These are phyloP conservation scores for Cirrhinus molitorella DNA, from an alignment of 2,797 vertebrate species.

Conservation along the genomic window DNA sequence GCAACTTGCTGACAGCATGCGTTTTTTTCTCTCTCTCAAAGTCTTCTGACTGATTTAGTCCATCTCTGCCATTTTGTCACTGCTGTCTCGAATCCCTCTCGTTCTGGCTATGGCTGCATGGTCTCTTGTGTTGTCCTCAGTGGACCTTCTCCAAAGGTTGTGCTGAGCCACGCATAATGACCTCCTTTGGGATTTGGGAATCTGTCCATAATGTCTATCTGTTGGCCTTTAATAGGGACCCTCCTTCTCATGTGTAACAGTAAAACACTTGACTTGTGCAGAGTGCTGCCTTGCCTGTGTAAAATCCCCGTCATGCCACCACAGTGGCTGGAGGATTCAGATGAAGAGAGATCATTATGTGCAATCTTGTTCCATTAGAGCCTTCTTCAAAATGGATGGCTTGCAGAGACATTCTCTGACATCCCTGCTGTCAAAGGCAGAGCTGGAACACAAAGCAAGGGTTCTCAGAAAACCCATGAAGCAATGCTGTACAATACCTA, in stretches of 20 bases:
- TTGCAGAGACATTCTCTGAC: conserved; percentile 35
- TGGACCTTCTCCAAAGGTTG: conserved; percentile 52
- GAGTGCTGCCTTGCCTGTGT: conserved; percentile 50
- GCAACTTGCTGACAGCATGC: conserved; percentile 52
- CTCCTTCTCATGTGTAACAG: conserved; percentile 69
- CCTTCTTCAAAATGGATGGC: conserved; percentile 45
- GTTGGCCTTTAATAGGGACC: conserved; percentile 70
- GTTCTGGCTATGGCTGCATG: neutral
- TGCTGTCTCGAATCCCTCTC: conserved; percentile 40
- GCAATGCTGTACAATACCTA: neutral
- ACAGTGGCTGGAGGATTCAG: conserved; percentile 49
- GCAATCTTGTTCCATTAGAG: conserved; percentile 61
- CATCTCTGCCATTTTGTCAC: conserved; percentile 51
- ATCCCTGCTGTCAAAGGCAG: conserved; percentile 25
- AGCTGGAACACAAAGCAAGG: conserved; percentile 27
- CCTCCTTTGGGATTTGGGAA: conserved; percentile 77
- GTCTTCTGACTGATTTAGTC: conserved; percentile 46
- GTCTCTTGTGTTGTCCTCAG: conserved; percentile 32
- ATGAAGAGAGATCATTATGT: conserved; percentile 62
- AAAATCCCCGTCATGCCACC: conserved; percentile 43
- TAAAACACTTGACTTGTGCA: conserved; percentile 61
- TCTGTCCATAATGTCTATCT: conserved; percentile 68
- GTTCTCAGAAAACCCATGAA: neutral
- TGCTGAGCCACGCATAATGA: conserved; percentile 79
- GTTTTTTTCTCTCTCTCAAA: neutral